Percentiles rank a stretch among this genome's conserved stretches.
phyloP scores from a whole-genome alignment of 1,140 invertebrate species.

The Pseudomyrmex sp. region DNA sequence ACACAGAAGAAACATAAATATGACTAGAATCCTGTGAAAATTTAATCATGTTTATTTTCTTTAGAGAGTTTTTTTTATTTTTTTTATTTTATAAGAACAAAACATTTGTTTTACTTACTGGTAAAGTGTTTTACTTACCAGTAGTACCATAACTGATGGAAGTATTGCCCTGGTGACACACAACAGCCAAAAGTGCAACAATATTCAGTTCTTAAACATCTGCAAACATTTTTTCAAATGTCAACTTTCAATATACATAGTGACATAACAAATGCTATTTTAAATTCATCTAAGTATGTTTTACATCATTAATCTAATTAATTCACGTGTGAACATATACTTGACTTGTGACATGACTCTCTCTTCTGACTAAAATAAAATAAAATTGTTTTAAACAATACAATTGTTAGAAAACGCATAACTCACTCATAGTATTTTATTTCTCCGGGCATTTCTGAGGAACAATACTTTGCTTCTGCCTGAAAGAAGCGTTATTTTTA shows the following conservation, averaged over 20 bases:
- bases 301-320: not conserved
- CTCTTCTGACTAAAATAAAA: too few relatives aligned
- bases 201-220: slow-evolving; percentile 85
- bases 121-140: slow-evolving; percentile 73
- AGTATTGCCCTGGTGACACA: slow-evolving; percentile 84
- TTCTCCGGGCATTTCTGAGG: slow-evolving; percentile 83
- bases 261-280: slow-evolving; percentile 12
- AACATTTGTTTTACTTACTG: not conserved
- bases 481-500: slow-evolving; percentile 67
- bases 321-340: too few relatives aligned
- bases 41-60: not conserved
- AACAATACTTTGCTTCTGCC: slow-evolving; percentile 85
- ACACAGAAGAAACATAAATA: slow-evolving; percentile 86
- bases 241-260: not conserved
- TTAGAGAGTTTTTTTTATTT: not conserved
- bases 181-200: slow-evolving; percentile 86
- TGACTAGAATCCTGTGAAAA: slow-evolving; percentile 83
- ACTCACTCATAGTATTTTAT: slow-evolving; percentile 83
- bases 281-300: not conserved
- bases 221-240: slow-evolving; percentile 65
- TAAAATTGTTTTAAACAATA: not conserved
- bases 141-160: slow-evolving; percentile 86
- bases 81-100: not conserved
- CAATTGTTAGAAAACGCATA: slow-evolving; percentile 9
- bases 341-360: too few relatives aligned